These are phyloP conservation scores for Oncorhynchus tshawytscha DNA, from an alignment of 2,113 vertebrate genomes.

Conservation along the genomic window DNA sequence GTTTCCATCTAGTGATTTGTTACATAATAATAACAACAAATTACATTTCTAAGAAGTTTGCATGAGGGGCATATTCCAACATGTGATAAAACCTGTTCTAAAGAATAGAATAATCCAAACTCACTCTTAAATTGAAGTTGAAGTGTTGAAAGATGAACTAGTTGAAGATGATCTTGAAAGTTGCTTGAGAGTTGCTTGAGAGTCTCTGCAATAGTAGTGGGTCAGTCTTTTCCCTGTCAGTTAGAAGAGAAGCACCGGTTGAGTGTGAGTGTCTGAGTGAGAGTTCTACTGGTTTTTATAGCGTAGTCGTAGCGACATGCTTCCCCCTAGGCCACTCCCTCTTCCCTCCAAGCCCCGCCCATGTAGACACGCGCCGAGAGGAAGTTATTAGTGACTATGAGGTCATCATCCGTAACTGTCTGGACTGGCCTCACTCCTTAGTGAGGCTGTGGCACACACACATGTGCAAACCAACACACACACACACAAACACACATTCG, in stretches of 20 bases:
- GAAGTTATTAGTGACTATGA: slow-evolving; percentile 63
- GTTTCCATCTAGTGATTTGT: neutral
- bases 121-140: slow-evolving; percentile 21
- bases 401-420: slow-evolving; percentile 60
- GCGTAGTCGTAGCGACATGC: no score
- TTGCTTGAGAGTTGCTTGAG: neutral
- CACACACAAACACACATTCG: neutral
- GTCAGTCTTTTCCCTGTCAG: slow-evolving; percentile 1
- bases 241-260: slow-evolving; percentile 3
- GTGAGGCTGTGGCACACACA: no score
- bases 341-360: slow-evolving; percentile 7
- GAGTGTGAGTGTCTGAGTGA: slow-evolving; percentile 14
- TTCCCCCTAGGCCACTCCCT: neutral
- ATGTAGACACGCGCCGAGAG: slow-evolving; percentile 20
- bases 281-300: slow-evolving; percentile 51
- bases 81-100: neutral
- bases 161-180: neutral
- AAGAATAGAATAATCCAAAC: neutral
- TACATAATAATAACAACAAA: neutral
- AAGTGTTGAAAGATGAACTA: neutral
- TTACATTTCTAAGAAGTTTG: neutral
- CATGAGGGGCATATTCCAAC: neutral
- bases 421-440: slow-evolving; percentile 25
- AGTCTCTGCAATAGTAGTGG: neutral
- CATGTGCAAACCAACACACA: neutral